These are phyloP conservation scores for Gallinago nigripennis DNA, from an alignment of 2,797 vertebrate species.

Conservation along the genomic window DNA sequence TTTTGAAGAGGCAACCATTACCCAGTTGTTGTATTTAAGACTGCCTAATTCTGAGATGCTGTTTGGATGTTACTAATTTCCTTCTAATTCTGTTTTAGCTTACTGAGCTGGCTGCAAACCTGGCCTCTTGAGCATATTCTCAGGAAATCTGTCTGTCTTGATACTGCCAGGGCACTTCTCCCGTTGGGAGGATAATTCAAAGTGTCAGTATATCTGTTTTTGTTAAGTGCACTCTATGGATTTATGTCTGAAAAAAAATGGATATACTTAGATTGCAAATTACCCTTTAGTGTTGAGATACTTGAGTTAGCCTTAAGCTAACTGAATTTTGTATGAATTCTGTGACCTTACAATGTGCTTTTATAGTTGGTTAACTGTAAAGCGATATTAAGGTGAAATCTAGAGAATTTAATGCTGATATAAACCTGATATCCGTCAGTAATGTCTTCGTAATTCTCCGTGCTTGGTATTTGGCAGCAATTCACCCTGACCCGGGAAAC, in stretches of 20 bases:
- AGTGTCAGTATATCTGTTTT: slow-evolving; percentile 7
- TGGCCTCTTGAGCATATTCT: not conserved
- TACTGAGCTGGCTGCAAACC: not conserved
- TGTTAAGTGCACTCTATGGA: not conserved
- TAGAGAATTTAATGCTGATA: slow-evolving; percentile 5
- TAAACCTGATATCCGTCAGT: not conserved
- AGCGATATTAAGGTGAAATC: not conserved
- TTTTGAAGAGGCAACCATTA: not conserved
- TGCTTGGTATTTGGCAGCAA: not conserved
- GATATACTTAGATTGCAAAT: slow-evolving; percentile 1
- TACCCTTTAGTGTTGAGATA: not conserved
- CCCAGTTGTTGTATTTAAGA: not conserved
- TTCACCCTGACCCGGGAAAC: not conserved
- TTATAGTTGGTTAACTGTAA: slow-evolving; percentile 21
- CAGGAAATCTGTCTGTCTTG: not conserved
- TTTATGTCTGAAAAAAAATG: slow-evolving; percentile 33
- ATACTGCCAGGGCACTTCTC: not conserved
- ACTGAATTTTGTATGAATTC: slow-evolving; percentile 13
- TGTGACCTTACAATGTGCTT: not conserved
- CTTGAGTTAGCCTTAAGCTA: slow-evolving; percentile 30
- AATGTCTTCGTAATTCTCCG: not conserved
- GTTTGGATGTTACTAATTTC: not conserved
- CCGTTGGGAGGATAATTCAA: not conserved
- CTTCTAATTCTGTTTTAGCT: not conserved
- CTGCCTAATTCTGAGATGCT: not conserved